These are phyloP conservation scores for Zhengitettix transpicula DNA, from an alignment of 2,888 invertebrate genomes.

Conservation along the genomic window DNA sequence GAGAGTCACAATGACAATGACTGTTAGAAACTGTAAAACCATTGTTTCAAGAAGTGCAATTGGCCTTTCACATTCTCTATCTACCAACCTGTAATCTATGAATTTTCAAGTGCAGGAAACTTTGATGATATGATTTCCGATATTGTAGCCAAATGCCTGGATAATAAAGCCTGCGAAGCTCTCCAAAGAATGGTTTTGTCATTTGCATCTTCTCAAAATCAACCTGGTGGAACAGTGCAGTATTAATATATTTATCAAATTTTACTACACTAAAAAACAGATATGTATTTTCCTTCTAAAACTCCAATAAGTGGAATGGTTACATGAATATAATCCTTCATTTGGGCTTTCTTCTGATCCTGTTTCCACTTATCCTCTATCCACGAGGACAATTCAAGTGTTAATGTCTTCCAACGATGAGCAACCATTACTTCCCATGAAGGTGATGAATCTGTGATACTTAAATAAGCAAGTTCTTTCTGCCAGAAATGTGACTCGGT, in stretches of 20 bases:
- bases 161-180: constrained; percentile 50
- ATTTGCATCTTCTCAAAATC: constrained; percentile 74
- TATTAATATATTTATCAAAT: background rate
- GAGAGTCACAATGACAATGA: background rate
- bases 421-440: constrained; percentile 70
- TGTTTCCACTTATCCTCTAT: constrained; percentile 61
- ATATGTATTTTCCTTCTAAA: background rate
- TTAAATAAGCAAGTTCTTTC: constrained; percentile 48
- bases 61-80: too few relatives aligned
- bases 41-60: too few relatives aligned
- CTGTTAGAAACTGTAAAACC: too few relatives aligned
- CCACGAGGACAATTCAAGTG: constrained; percentile 63
- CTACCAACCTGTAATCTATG: constrained; percentile 38
- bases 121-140: constrained; percentile 49
- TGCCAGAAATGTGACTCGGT: constrained; percentile 9
- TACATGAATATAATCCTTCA: constrained; percentile 57
- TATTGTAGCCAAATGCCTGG: constrained; percentile 61
- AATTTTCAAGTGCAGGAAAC: constrained; percentile 47
- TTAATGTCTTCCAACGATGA: constrained; percentile 61
- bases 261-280: background rate
- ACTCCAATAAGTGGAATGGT: constrained; percentile 4
- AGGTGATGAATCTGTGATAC: constrained; percentile 49
- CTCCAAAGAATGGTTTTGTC: constrained; percentile 72
- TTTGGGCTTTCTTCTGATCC: constrained; percentile 50
- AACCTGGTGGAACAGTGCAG: constrained; percentile 30